Conservation (phyloP, 1,140 invertebrate species). For the Drosophila equinoxialis region DNA sequence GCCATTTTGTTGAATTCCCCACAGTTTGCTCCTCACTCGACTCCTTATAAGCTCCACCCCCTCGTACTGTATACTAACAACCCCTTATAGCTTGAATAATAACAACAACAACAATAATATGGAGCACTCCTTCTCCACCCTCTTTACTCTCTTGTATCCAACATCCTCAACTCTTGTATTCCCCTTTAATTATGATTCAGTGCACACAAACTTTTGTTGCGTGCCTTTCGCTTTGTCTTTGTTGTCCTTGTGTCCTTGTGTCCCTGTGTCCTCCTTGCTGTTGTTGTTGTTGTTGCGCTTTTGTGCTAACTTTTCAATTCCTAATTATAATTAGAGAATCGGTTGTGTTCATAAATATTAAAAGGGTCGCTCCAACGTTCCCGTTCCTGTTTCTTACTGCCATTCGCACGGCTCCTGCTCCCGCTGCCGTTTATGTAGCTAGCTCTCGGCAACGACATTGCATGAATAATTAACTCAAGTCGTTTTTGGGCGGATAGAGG, state of each 20-base stretch:
- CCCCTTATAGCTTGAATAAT: background rate
- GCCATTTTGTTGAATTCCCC: constrained; percentile 61
- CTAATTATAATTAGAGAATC: constrained; percentile 82
- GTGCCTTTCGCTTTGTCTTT: constrained; percentile 56
- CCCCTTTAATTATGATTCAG: constrained; percentile 78
- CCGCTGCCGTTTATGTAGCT: constrained; percentile 25
- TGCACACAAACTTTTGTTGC: constrained; percentile 80
- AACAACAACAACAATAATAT: background rate
- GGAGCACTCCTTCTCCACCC: background rate
- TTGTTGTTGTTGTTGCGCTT: constrained; percentile 50
- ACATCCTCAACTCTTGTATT: background rate
- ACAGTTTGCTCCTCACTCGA: constrained; percentile 24
- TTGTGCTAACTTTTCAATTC: constrained; percentile 81
- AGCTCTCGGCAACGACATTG: constrained; percentile 69
- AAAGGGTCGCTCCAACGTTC: constrained; percentile 67
- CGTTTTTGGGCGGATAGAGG: constrained; percentile 36
- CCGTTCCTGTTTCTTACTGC: background rate
- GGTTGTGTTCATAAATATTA: constrained; percentile 82
- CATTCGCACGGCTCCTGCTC: background rate
- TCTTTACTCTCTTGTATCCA: background rate
- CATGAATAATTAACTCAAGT: constrained; percentile 81
- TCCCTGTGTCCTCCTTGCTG: constrained; percentile 36
- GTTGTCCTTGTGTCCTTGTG: constrained; percentile 38
- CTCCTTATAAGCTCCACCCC: constrained; percentile 10
- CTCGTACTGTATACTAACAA: background rate